Percentiles rank a stretch among this genome's conserved stretches.
Conservation (phyloP, 2,797 vertebrate species). For the Argyrosomus regius region DNA sequence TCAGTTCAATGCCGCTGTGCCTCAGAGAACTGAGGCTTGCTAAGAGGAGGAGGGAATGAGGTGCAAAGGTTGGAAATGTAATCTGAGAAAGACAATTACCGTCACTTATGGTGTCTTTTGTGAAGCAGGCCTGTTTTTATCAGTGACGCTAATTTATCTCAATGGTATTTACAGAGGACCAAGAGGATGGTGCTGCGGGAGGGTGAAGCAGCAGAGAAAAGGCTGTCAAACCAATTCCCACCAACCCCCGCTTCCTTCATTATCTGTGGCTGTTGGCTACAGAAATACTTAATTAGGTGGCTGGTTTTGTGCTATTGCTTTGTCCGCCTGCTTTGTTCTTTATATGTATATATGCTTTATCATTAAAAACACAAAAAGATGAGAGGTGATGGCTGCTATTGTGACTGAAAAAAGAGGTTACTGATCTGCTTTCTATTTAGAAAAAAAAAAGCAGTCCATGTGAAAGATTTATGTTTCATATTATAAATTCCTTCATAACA, state of each 20-base stretch:
- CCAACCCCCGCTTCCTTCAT: conserved; percentile 69
- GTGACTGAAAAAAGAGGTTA: not conserved
- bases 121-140: conserved; percentile 76
- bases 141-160: conserved; percentile 81
- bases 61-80: conserved; percentile 87
- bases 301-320: conserved; percentile 56
- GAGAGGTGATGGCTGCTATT: conserved; percentile 54
- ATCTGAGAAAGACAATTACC: conserved; percentile 88
- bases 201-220: conserved; percentile 53
- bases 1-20: conserved; percentile 74
- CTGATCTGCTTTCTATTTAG: conserved; percentile 42
- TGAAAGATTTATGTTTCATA: conserved; percentile 46
- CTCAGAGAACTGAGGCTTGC: conserved; percentile 33
- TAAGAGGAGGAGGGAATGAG: conserved; percentile 62
- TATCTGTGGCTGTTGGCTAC: conserved; percentile 76
- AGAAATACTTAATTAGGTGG: conserved; percentile 78
- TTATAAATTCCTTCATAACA: conserved; percentile 42
- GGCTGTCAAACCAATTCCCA: conserved; percentile 77
- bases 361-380: conserved; percentile 59
- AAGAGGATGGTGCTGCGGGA: conserved; percentile 41
- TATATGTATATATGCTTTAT: conserved; percentile 63
- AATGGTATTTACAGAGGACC: conserved; percentile 77
- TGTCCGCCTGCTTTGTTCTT: conserved; percentile 66
- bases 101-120: conserved; percentile 80
- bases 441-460: conserved; percentile 25